Conservation (phyloP, 2,888 invertebrate genomes). For the Bembecia ichneumoniformis region DNA sequence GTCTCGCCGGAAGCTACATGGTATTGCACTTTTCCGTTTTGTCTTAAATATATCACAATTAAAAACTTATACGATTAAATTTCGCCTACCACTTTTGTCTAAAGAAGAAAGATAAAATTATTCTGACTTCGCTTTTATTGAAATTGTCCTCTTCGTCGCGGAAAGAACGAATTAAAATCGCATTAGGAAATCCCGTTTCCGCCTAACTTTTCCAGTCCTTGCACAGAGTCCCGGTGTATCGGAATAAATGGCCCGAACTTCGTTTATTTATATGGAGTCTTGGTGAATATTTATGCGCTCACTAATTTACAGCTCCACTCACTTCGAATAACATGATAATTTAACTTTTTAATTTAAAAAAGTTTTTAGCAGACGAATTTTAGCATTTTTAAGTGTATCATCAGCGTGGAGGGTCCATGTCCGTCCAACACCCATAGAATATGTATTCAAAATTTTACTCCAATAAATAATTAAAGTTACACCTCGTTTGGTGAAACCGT, state of each 20-base stretch:
- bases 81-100: constrained; percentile 19
- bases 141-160: constrained; percentile 62
- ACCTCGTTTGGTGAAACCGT: too few species aligned
- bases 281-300: constrained; percentile 65
- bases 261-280: constrained; percentile 65
- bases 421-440: too few species aligned
- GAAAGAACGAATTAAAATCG: constrained; percentile 69
- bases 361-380: too few species aligned
- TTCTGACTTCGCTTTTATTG: constrained; percentile 57
- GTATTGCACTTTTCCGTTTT: constrained; percentile 17
- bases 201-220: constrained; percentile 66
- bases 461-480: too few species aligned
- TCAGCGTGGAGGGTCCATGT: too few species aligned
- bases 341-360: too few species aligned
- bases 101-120: constrained; percentile 33
- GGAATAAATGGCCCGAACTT: constrained; percentile 69
- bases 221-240: constrained; percentile 63
- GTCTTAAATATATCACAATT: constrained; percentile 18
- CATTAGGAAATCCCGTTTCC: constrained; percentile 69
- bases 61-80: constrained; percentile 14
- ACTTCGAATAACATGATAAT: constrained; percentile 29
- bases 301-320: constrained; percentile 54
- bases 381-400: neutral
- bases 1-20: constrained; percentile 10
- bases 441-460: too few species aligned